Conservation (phyloP, 2,888 invertebrate genomes). For the Dryomyza anilis region DNA sequence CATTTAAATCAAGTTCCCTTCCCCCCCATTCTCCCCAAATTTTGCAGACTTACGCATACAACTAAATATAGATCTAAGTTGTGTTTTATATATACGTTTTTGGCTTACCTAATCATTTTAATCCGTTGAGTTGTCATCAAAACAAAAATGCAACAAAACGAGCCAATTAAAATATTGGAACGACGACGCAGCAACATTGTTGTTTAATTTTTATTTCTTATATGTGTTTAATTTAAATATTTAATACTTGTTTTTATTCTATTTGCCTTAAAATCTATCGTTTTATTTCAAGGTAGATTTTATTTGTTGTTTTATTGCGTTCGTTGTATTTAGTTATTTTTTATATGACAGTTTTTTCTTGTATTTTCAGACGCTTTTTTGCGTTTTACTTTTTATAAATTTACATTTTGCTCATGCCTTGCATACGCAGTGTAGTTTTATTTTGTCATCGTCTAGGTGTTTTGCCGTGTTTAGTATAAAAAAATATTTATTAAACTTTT, state of each 20-base stretch:
- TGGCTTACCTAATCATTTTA: conserved; percentile 24
- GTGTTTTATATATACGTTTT: background rate
- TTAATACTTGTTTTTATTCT: too few relatives aligned
- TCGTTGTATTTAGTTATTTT: background rate
- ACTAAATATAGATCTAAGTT: background rate
- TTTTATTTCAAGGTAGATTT: conserved; percentile 20
- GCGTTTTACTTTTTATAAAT: conserved; percentile 9
- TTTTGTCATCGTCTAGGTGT: too few relatives aligned
- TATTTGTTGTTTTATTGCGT: background rate
- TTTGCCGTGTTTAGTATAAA: background rate
- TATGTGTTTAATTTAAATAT: background rate
- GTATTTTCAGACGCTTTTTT: conserved; percentile 13
- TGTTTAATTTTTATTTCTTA: conserved; percentile 4
- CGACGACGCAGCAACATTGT: conserved; percentile 29
- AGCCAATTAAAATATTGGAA: conserved; percentile 15
- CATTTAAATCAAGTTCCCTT: too few relatives aligned
- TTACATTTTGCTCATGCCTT: background rate
- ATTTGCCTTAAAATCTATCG: too few relatives aligned
- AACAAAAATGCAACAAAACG: conserved; percentile 29
- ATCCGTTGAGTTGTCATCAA: conserved; percentile 4
- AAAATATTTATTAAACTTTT: background rate
- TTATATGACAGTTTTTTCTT: background rate
- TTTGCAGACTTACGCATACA: background rate
- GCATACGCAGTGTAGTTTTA: too few relatives aligned
- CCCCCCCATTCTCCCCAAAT: background rate